phyloP scores from a whole-genome alignment of 2,888 invertebrate genomes.

The Nephrotoma flavescens region DNA sequence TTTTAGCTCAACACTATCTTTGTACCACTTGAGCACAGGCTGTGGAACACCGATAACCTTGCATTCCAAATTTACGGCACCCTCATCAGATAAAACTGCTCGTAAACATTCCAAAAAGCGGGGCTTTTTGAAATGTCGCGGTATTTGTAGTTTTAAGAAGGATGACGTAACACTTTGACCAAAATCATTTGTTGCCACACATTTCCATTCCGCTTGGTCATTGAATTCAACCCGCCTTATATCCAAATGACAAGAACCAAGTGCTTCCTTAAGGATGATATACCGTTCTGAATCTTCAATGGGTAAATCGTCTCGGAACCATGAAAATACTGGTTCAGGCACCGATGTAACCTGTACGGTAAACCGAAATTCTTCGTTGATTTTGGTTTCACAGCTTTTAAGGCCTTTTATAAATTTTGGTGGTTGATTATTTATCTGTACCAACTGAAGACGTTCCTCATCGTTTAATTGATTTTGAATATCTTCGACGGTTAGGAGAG shows the following conservation, averaged over 20 bases:
- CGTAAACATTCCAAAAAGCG: slow-evolving; percentile 71
- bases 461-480: slow-evolving; percentile 80
- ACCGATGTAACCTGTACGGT: slow-evolving; percentile 67
- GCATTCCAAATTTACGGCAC: slow-evolving; percentile 77
- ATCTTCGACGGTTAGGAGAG: slow-evolving; percentile 78
- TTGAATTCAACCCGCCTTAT: slow-evolving; percentile 60
- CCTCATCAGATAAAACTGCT: slow-evolving; percentile 71
- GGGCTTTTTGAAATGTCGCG: slow-evolving; percentile 78
- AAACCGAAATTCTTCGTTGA: slow-evolving; percentile 69
- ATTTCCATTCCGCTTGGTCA: slow-evolving; percentile 88
- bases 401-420: slow-evolving; percentile 70
- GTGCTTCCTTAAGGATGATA: slow-evolving; percentile 48
- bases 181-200: slow-evolving; percentile 75
- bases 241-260: slow-evolving; percentile 58
- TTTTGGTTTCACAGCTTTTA: slow-evolving; percentile 67
- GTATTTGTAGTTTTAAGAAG: slow-evolving; percentile 69
- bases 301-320: slow-evolving; percentile 78
- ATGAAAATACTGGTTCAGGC: slow-evolving; percentile 65
- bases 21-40: slow-evolving; percentile 82
- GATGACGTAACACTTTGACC: slow-evolving; percentile 81
- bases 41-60: slow-evolving; percentile 87
- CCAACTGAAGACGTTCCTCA: slow-evolving; percentile 50
- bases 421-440: slow-evolving; percentile 57
- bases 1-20: slow-evolving; percentile 76
- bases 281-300: slow-evolving; percentile 56